A percentile compares a stretch with the other conserved stretches of the same genome.
Conservation (phyloP, 2,888 invertebrate genomes). For the Prosopocoilus inquinatus region DNA sequence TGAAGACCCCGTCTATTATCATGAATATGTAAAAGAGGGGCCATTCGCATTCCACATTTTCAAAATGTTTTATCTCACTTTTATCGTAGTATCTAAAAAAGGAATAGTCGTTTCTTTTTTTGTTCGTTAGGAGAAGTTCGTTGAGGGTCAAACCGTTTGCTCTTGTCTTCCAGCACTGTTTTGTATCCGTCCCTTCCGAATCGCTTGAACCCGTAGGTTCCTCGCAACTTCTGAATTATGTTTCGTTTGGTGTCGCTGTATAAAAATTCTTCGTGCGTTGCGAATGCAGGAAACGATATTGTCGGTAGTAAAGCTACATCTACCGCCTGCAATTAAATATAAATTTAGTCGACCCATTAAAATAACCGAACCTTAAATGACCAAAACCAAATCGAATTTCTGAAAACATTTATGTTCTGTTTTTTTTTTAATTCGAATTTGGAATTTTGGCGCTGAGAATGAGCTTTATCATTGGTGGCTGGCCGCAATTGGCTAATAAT, state of each 20-base stretch:
- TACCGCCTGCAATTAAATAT: conserved; percentile 68
- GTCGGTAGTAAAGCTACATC: conserved; percentile 91
- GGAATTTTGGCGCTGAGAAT: too few species aligned
- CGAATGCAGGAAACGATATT: conserved; percentile 97
- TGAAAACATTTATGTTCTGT: too few species aligned
- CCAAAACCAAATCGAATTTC: too few species aligned
- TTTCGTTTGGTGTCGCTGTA: conserved; percentile 85
- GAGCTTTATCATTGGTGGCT: too few species aligned
- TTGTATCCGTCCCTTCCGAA: conserved; percentile 94
- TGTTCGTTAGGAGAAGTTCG: too few species aligned
- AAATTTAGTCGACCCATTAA: neutral
- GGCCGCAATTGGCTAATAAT: too few species aligned
- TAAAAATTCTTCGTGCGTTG: conserved; percentile 92
- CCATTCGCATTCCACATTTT: conserved; percentile 97
- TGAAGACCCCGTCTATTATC: conserved; percentile 94
- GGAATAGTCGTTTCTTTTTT: conserved; percentile 9
- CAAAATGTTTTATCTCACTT: conserved; percentile 93
- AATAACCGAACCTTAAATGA: too few species aligned
- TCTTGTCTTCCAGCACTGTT: conserved; percentile 76
- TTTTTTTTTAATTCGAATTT: too few species aligned
- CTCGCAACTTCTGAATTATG: conserved; percentile 76
- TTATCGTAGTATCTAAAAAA: conserved; percentile 74
- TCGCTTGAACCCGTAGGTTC: conserved; percentile 89
- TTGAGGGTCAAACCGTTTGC: too few species aligned
- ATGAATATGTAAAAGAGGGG: conserved; percentile 94